Conservation (phyloP, 2,797 vertebrate species). For the Rhinophrynus dorsalis region DNA sequence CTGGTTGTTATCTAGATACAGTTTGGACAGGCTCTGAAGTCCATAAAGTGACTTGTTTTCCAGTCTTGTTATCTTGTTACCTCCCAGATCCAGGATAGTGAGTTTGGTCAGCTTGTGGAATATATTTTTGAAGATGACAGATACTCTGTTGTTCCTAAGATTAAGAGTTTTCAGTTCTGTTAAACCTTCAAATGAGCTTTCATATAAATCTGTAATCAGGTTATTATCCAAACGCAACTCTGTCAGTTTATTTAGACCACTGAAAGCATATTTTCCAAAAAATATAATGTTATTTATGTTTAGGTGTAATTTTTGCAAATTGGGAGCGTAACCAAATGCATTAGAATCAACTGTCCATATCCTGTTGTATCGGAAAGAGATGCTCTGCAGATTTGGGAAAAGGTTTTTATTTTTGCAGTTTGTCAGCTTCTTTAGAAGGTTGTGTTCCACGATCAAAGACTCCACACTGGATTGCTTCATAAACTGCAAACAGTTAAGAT, state of each 20-base stretch:
- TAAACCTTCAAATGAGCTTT: slow-evolving; percentile 67
- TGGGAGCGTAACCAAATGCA: slow-evolving; percentile 45
- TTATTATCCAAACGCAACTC: slow-evolving; percentile 80
- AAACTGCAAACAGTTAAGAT: slow-evolving; percentile 5
- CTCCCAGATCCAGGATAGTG: slow-evolving; percentile 74
- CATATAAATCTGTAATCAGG: slow-evolving; percentile 74
- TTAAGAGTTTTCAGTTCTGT: slow-evolving; percentile 69
- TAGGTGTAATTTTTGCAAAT: slow-evolving; percentile 60
- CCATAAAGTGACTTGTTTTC: slow-evolving; percentile 64
- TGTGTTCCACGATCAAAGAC: slow-evolving; percentile 50
- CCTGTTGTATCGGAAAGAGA: slow-evolving; percentile 59
- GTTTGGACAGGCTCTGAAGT: slow-evolving; percentile 65
- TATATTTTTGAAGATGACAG: slow-evolving; percentile 71
- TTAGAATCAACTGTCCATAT: background rate
- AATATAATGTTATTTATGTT: slow-evolving; percentile 79
- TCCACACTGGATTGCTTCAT: background rate
- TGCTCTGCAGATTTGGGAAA: background rate
- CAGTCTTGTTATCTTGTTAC: slow-evolving; percentile 75
- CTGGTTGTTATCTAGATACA: slow-evolving; percentile 80
- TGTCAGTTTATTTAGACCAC: slow-evolving; percentile 61
- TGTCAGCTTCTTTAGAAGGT: slow-evolving; percentile 6
- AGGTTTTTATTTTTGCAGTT: accelerated
- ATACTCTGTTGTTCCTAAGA: slow-evolving; percentile 78
- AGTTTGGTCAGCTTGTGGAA: slow-evolving; percentile 68
- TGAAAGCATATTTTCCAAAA: slow-evolving; percentile 63